These are phyloP conservation scores for Orestias chungarensis DNA, from an alignment of 2,797 vertebrate species.

Conservation along the genomic window DNA sequence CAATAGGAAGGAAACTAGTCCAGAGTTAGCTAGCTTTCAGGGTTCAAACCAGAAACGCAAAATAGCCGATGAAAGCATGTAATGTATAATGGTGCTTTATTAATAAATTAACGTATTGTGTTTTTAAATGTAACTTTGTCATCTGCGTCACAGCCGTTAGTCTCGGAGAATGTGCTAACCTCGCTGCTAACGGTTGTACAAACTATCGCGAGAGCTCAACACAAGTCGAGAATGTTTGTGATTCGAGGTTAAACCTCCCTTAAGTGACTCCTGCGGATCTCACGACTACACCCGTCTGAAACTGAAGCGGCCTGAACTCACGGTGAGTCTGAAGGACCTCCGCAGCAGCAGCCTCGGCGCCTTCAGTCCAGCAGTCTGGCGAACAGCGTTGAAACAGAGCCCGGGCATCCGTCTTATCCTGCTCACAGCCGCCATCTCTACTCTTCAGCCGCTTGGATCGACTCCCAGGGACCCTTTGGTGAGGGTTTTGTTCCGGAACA, in stretches of 20 bases:
- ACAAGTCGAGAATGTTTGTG: no score
- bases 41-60: not conserved
- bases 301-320: constrained; percentile 50
- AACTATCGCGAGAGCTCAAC: constrained; percentile 27
- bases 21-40: not conserved
- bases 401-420: constrained; percentile 67
- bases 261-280: no score
- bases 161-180: constrained; percentile 6
- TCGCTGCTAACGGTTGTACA: constrained; percentile 1
- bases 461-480: fast-evolving
- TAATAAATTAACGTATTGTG: no score
- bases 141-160: no score
- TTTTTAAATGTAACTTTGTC: not conserved
- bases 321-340: constrained; percentile 70
- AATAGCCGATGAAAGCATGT: not conserved
- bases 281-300: no score
- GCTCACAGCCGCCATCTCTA: constrained; percentile 49
- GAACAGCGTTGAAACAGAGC: constrained; percentile 62
- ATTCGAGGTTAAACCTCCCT: no score
- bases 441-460: not conserved
- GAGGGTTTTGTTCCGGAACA: no score
- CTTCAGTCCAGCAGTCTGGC: constrained; percentile 56
- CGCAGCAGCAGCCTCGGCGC: constrained; percentile 55
- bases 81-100: not conserved
- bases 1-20: constrained; percentile 53